Base-by-base conservation (phyloP, 2,888 invertebrate species). In the Mesochorus sp. region DNA sequence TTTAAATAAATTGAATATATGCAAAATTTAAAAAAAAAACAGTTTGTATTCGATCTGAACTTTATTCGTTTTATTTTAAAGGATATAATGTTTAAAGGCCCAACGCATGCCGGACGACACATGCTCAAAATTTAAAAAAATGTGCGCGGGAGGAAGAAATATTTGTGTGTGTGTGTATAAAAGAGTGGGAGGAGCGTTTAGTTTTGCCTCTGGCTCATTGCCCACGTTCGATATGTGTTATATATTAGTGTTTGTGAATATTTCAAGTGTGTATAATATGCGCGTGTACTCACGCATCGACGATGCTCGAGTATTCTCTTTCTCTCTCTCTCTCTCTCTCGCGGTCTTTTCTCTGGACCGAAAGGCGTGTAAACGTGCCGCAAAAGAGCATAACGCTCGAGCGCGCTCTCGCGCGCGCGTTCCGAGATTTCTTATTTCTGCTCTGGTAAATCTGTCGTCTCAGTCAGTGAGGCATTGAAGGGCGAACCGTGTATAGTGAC, bases 401-500 rank as follows among this genome's bases (percentile, higher is more conserved):
- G 76, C 67, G n/a, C n/a, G 70, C 66, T 49, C 59, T 70, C 44
- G 21, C 53, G 26, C 57, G 71, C 51, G 66, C 49, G 39, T 57
- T 66, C 39, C 55, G 86, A 86, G 88, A 89, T 89, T 90, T 90
- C 89, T 90, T 89, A 90, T 90, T 90, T 90, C 89, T 90, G 89
- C 87, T 89, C 90, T 87, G 90, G 89, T 89, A 90, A 90, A 90
- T 90, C 89, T 89, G 90, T 89, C 90, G 90, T 87, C 85, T 85
- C 86, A 88, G 90, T 90, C 88, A 90, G 90, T 90, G 89, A 89
- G 88, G 85, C 88, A 88, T 84, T 86, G 88, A 87, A 89, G 87
- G 87, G 86, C 88, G 85, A 88, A 85, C 37, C 37, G 37, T 82
- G 88, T 86, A 85, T 87, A 86, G 88, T 88, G 88, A 88, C 86